phyloP scores from a whole-genome alignment of 2,888 invertebrate genomes.

The Heterodera filipjevi region DNA sequence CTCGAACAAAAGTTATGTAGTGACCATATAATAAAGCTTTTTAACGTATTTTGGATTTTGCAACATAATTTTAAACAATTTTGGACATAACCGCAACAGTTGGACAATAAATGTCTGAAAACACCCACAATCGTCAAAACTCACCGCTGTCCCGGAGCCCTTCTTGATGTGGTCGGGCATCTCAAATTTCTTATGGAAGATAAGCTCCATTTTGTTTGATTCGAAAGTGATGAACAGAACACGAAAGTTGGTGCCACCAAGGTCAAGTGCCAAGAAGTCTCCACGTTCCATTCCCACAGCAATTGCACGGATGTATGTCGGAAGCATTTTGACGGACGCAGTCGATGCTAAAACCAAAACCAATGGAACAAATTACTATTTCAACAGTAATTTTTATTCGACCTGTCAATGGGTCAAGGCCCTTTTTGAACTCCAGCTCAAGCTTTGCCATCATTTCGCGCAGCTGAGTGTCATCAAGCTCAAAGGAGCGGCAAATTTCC shows the following conservation, averaged over 20 bases:
- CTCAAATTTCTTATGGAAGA: slow-evolving; percentile 81
- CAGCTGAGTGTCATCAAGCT: no score
- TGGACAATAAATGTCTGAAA: no score
- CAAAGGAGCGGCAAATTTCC: no score
- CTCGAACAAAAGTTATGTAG: no score
- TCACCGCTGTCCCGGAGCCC: slow-evolving; percentile 78
- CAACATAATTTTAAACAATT: no score
- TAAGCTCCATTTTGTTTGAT: no score
- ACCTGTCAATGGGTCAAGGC: slow-evolving; percentile 52
- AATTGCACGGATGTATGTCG: slow-evolving; percentile 63
- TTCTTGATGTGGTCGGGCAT: slow-evolving; percentile 92
- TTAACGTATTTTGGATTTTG: no score
- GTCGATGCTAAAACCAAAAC: slow-evolving; percentile 47
- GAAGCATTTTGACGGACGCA: slow-evolving; percentile 65
- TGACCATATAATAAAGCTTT: no score
- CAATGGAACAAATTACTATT: no score
- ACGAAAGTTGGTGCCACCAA: slow-evolving; percentile 97
- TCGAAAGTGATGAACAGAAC: slow-evolving; percentile 82
- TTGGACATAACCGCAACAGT: no score
- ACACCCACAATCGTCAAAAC: background rate
- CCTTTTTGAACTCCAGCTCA: slow-evolving; percentile 56
- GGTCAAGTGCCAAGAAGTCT: slow-evolving; percentile 91
- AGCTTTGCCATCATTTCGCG: no score
- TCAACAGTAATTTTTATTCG: no score
- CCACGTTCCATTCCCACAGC: slow-evolving; percentile 72